Evolutionary conservation across 2,888 invertebrate species (phyloP).

Genomic region (Graphium colonna): DNA sequence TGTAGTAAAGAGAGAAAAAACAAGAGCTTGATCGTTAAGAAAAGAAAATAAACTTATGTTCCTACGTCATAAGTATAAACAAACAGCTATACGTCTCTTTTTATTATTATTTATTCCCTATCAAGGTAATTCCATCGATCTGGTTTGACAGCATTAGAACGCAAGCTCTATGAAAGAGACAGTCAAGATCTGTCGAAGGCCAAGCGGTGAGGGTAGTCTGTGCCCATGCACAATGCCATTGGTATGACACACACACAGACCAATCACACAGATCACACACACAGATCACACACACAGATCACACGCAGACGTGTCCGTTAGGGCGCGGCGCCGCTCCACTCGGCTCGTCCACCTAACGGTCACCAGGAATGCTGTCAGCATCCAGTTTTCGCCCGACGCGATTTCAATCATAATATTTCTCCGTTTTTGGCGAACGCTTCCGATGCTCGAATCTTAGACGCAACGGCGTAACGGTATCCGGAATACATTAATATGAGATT

Average conservation of each 20-base stretch:
- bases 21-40: too few species aligned
- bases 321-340: constrained; percentile 30
- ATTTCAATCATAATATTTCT: constrained; percentile 54
- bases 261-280: too few species aligned
- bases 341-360: constrained; percentile 67
- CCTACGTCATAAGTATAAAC: too few species aligned
- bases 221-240: too few species aligned
- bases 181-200: neutral
- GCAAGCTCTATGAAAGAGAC: neutral
- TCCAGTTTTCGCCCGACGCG: constrained; percentile 59
- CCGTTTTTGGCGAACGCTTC: constrained; percentile 45
- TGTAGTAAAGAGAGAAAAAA: too few species aligned
- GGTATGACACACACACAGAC: too few species aligned
- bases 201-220: constrained; percentile 6
- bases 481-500: too few species aligned
- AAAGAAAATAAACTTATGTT: too few species aligned
- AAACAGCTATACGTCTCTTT: too few species aligned
- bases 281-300: neutral
- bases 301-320: constrained; percentile 41
- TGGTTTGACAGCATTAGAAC: constrained; percentile 35
- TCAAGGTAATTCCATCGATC: too few species aligned
- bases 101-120: too few species aligned
- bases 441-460: constrained; percentile 46
- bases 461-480: constrained; percentile 1
- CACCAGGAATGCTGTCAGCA: constrained; percentile 65